phyloP scores from a whole-genome alignment of 2,888 invertebrate species.

The Scaptodrosophila latifasciaeformis region DNA sequence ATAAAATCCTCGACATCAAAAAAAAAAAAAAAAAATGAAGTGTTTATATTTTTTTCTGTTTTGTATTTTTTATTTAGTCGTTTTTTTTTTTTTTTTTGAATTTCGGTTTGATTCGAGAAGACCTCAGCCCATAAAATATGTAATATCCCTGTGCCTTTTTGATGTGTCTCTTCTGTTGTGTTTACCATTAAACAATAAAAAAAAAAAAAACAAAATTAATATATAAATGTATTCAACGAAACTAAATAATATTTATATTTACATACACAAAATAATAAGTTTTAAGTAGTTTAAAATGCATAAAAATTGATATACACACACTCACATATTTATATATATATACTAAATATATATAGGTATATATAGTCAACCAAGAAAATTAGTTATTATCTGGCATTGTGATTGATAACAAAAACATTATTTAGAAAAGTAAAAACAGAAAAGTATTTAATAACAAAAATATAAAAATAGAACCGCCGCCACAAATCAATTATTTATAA shows the following conservation, averaged over 20 bases:
- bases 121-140: slow-evolving; percentile 46
- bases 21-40: no score
- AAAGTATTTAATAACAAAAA: background rate
- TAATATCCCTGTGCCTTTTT: slow-evolving; percentile 58
- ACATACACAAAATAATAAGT: slow-evolving; percentile 5
- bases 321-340: slow-evolving; percentile 11
- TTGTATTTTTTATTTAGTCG: no score
- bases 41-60: no score
- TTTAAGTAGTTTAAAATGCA: background rate
- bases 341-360: background rate
- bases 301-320: slow-evolving; percentile 10
- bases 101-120: slow-evolving; percentile 13
- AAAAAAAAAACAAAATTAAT: slow-evolving; percentile 16
- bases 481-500: slow-evolving; percentile 9
- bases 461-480: background rate
- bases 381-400: background rate
- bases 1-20: no score
- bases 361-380: background rate
- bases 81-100: no score
- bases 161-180: slow-evolving; percentile 32
- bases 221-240: slow-evolving; percentile 6
- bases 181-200: slow-evolving; percentile 17
- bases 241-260: background rate
- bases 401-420: background rate
- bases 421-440: background rate